Base-by-base conservation (phyloP, 92 coral and sea anemone genomes). In the Umimayanthus kanabou region DNA sequence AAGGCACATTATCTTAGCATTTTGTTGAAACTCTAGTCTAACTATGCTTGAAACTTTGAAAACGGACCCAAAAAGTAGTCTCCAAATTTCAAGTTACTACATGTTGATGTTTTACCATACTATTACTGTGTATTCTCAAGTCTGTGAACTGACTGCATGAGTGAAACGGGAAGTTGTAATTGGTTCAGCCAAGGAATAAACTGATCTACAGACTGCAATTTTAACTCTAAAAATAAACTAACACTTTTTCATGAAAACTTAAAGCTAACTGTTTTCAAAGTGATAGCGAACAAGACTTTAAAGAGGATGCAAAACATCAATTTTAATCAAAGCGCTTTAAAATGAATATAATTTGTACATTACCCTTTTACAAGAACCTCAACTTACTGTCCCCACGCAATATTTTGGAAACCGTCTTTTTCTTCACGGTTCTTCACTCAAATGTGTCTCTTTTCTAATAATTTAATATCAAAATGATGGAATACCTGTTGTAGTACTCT, bases 401-500 rank as follows among this genome's bases (percentile, higher is more conserved):
- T 2, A 15, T 57, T 61, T 61, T 61, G 69, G 7, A 61, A 61
- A 11, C 39, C n/a, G 18, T 69, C n/a, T 69, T 72, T 33, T 15
- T 72, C 7, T 29, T 72, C 40, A 28, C 9, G 16, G 72, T 23
- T 29, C 4, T 72, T 6, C 49, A 55, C 64, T n/a, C 42, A 6
- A 5, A 6, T 30, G 39, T 16, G 39, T 22, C 49, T 13, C 82
- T 29, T 80, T 80, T 55, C 15, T 80, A 55, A 53, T 13, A 53
- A 53, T 53, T 7, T 13, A 53, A 33, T 30, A 16, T 1, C 47
- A 80, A 20, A 29, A 23, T 80, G 42, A 80, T 30, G 25, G 37
- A 57, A 80, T 80, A 80, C 84, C 84, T 79, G 67, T 2, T 10
- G 65, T 15, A 78, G 67, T 9, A 2, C 26, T 78, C 18, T 61